Base-by-base conservation (phyloP, 2,113 vertebrate genomes). In the Forbesichthys agassizii region DNA sequence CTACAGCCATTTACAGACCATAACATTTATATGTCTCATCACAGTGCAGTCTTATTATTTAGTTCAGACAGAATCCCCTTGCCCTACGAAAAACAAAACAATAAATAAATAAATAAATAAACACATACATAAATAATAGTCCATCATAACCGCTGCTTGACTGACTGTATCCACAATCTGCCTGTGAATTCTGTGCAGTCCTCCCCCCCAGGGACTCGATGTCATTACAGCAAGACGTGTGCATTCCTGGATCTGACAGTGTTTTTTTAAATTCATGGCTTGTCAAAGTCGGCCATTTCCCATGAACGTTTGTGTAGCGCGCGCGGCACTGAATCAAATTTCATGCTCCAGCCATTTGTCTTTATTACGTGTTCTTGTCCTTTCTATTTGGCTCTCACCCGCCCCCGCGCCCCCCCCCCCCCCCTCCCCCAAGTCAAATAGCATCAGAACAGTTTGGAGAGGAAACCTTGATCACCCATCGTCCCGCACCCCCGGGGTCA, bases 351-450 rank as follows among this genome's bases (percentile, higher is more conserved):
- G 73, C 85, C 84, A 93, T 92, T 92, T 88, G 90, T 91, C 92
- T 92, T 91, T 90, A 92, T 92, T 91, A 92, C 68, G 81, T 81
- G 82, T 78, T 81, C 81, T 85, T 90, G 90, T 92, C 92, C 83
- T 83, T 84, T 75, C 63, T 74, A 69, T 88, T 90, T 88, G 79
- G 78, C 83, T 86, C 61, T 67, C 20, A 20, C 20, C 16, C 13
- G 51, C 55, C 60, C 60, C 66, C n/a, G n/a, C n/a, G n/a, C n/a
- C 58, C 4, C 14, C 48, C 33, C 62, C 3, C 33, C 14, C 59
- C 33, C 73, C 53, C 52, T 56, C 75, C 16, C 16, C 16, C 16
- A 89, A 89, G 78, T 86, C 80, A 36, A 89, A 90, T 82, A 77
- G 82, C 85, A 89, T 90, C 83, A 86, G 87, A 89, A 85, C 76